Evolutionary conservation across 1,140 invertebrate genomes (phyloP), one percentile per base, ranked within the genome.

Genomic region (Stegodyphus mimosarum): DNA sequence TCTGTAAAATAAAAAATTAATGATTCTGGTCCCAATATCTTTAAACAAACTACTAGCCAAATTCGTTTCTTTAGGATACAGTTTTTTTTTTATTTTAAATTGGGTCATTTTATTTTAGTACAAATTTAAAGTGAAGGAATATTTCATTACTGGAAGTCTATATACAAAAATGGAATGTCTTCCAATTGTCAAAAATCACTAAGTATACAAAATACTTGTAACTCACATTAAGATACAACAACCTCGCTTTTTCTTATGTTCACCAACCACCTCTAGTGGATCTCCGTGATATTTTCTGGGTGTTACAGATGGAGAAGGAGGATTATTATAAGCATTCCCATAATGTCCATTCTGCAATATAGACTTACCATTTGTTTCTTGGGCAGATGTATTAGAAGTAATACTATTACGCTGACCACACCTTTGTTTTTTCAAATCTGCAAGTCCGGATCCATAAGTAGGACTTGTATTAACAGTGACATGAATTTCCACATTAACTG

Each of bases 381-480:
- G 48, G 33, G 49, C 10, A 33, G 74, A 73, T 50, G 9, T 72
- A 51, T 50, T 74, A 5, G 71, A 74, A n/a, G 66, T 83, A 18
- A 76, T 55, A 50, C 87, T 88, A 49, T 81, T 87, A 13, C 87
- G 72, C 67, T 88, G 86, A 63, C 87, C 88, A 11, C 95, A 93
- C 85, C 96, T 92, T 89, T 97, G 95, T 89, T 96, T 96, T 91
- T 97, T 97, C 89, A 97, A 91, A 90, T 97, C 96, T 53, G 95
- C 95, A 86, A 97, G 92, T 49, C 96, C 96, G 18, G 80, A 83
- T 10, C 90, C 87, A 89, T 88, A 89, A 89, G 90, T 90, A 89
- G 89, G 87, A 90, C 90, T 90, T 6, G 90, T 89, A 88, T 91
- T 90, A 18, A 90, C 89, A 69, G 90, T 90, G 15, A 90, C 88